Conservation (phyloP, 2,113 vertebrate species). For the Archocentrus centrarchus region DNA sequence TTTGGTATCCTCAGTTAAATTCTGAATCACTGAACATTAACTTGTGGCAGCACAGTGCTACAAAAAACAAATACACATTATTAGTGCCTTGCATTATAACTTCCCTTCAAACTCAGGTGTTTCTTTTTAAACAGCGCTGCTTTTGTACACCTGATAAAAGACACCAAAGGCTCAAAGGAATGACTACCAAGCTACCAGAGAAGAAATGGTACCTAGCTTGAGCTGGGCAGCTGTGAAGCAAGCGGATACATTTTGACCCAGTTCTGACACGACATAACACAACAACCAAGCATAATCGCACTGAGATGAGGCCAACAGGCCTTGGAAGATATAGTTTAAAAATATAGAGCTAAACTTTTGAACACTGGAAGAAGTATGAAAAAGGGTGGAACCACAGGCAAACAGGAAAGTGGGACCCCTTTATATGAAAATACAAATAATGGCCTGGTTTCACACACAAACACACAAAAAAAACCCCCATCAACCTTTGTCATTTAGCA, state of each 20-base stretch:
- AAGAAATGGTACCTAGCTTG: not conserved
- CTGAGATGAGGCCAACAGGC: not conserved
- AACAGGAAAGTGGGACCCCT: slow-evolving; percentile 54
- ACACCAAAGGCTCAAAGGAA: not conserved
- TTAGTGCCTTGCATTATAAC: not conserved
- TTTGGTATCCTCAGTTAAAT: not conserved
- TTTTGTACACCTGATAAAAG: not conserved
- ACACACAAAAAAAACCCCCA: not conserved
- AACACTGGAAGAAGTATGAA: slow-evolving; percentile 46
- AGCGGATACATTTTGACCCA: slow-evolving; percentile 47
- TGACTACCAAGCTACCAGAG: not conserved
- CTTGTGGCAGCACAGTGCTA: not conserved
- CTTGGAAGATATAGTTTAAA: slow-evolving; percentile 45
- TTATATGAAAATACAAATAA: slow-evolving; percentile 33
- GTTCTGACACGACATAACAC: slow-evolving; percentile 20
- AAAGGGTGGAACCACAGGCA: slow-evolving; percentile 36
- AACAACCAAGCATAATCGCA: slow-evolving; percentile 20
- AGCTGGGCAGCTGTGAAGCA: slow-evolving; percentile 5
- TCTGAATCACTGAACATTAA: not conserved
- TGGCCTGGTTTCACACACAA: slow-evolving; percentile 50
- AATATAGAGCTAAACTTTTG: slow-evolving; percentile 21
- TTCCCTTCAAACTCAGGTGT: not conserved
- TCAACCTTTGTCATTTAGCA: slow-evolving; percentile 7
- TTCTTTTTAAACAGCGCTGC: not conserved
- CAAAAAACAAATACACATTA: not conserved